Conservation (phyloP, 2,888 invertebrate species). For the Macrophya annulata region DNA sequence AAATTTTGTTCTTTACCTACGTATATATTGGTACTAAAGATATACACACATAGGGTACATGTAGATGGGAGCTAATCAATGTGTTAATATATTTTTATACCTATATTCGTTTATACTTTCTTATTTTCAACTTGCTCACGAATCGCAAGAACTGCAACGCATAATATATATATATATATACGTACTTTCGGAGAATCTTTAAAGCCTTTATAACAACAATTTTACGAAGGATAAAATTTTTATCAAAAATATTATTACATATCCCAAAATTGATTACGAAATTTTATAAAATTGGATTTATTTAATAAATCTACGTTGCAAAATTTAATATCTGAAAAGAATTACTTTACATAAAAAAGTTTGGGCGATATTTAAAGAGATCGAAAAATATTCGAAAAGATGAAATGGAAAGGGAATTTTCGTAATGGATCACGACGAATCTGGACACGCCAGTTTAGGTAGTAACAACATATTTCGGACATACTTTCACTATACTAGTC, state of each 20-base stretch:
- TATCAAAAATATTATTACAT: not conserved
- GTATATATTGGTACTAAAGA: not conserved
- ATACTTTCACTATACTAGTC: slow-evolving; percentile 35
- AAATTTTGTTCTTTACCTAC: not conserved
- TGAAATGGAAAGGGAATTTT: not conserved
- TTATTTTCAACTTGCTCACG: slow-evolving; percentile 30
- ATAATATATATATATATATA: not conserved
- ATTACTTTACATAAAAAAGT: not conserved
- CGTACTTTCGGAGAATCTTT: slow-evolving; percentile 3
- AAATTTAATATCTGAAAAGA: not conserved
- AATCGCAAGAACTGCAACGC: slow-evolving; percentile 8
- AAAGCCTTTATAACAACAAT: not conserved
- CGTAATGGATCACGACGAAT: not conserved
- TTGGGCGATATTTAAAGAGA: not conserved
- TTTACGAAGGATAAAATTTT: not conserved
- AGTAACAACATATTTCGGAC: slow-evolving; percentile 28
- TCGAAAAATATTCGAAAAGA: not conserved
- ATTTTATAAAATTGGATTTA: not conserved
- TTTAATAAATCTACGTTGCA: not conserved
- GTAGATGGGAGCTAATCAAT: not conserved
- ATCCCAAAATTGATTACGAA: not conserved
- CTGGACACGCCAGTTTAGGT: slow-evolving; percentile 1
- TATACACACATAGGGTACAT: not conserved
- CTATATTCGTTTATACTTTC: slow-evolving; percentile 37
- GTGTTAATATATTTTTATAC: slow-evolving; percentile 18